Base-by-base conservation (phyloP, 2,113 vertebrate genomes). In the Rhabdornis inornatus region DNA sequence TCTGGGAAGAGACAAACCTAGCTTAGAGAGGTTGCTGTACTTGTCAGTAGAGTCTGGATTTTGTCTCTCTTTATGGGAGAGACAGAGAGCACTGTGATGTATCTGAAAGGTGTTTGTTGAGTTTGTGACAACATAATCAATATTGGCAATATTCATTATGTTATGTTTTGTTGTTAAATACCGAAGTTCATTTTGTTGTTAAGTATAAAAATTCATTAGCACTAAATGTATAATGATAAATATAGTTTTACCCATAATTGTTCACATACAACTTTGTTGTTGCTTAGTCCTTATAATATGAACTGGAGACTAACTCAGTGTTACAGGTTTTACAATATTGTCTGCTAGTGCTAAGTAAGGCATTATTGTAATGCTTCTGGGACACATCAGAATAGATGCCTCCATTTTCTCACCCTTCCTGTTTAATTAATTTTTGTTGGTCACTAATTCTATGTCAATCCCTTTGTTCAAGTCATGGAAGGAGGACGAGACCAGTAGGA, bases 381-480 rank as follows among this genome's bases (percentile, higher is more conserved):
- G 56, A 50, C 28, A 24, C 33, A 8, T 85, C 24, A 2, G 56
- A 78, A 44, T 80, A 91, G 61, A 69, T 90, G 37, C 23, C n/a
- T 72, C 25, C 20, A 13, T 91, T 95, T 93, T 84, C 44, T 84
- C 22, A 83, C 24, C 18, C n/a, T 64, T 94, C 60, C 22, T 24
- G 7, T 64, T 95, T 87, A 90, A 79, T 94, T 92, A 87, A 55
- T 89, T 97, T 89, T 75, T 68, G 9, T 60, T 82, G 37, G 25
- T 87, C 49, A 45, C 78, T 89, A 84, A 71, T 44, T 94, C 50
- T 61, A 2, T 59, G 55, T 86, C 2, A 15, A 71, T 81, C 28
- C 9, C 35, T 94, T 57, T 90, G 30, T 74, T 86, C 42, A 83
- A 69, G 42, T 63, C 8, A 17, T 25, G 20, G 65, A 92, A 84